These are phyloP conservation scores for Battus philenor DNA, from an alignment of 1,140 invertebrate species.

Conservation along the genomic window DNA sequence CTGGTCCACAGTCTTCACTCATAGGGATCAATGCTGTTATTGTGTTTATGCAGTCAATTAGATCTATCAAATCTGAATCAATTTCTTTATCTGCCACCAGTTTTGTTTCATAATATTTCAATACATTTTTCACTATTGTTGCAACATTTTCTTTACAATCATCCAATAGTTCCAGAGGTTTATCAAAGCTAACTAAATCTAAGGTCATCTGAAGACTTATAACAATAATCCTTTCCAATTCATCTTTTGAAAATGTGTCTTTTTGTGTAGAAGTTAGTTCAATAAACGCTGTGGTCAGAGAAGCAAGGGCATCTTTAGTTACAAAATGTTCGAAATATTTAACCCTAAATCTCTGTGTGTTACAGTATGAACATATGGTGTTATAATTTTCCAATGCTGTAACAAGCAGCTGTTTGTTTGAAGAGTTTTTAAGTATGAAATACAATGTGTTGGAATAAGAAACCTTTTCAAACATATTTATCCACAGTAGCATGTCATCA, in stretches of 20 bases:
- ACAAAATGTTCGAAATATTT: slow-evolving; percentile 62
- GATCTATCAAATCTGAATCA: slow-evolving; percentile 56
- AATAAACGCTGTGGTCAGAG: slow-evolving; percentile 44
- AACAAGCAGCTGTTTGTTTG: slow-evolving; percentile 77
- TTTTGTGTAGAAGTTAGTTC: slow-evolving; percentile 49
- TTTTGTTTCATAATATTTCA: slow-evolving; percentile 57
- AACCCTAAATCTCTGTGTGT: slow-evolving; percentile 40
- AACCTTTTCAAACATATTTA: slow-evolving; percentile 66
- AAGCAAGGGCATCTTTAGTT: slow-evolving; percentile 42
- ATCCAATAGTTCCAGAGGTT: slow-evolving; percentile 38
- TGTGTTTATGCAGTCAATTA: slow-evolving; percentile 54
- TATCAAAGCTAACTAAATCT: slow-evolving; percentile 51
- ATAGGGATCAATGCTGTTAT: slow-evolving; percentile 38
- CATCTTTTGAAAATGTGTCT: slow-evolving; percentile 40
- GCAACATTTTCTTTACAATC: slow-evolving; percentile 39
- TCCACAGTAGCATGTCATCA: slow-evolving; percentile 67
- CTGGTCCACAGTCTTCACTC: slow-evolving; percentile 27
- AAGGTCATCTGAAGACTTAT: slow-evolving; percentile 58
- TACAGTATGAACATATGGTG: slow-evolving; percentile 69
- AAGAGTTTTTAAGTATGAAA: slow-evolving; percentile 82
- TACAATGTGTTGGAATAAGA: slow-evolving; percentile 76
- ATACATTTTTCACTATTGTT: slow-evolving; percentile 41
- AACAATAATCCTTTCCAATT: slow-evolving; percentile 56
- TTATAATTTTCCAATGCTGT: slow-evolving; percentile 77
- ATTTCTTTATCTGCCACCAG: slow-evolving; percentile 54